These are phyloP conservation scores for Zootoca vivipara DNA, from an alignment of 2,113 vertebrate species.

Conservation along the genomic window DNA sequence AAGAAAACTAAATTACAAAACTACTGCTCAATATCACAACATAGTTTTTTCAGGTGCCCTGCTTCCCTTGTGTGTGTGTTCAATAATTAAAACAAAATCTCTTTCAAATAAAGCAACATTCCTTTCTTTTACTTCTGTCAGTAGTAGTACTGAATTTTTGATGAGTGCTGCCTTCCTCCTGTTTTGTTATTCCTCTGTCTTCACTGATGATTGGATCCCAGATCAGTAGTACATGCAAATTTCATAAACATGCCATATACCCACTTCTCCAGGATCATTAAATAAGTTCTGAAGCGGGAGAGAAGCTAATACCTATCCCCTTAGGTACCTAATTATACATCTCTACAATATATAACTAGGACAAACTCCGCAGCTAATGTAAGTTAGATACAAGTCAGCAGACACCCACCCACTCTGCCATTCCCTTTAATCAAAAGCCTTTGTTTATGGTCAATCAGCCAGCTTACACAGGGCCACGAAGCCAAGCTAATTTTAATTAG, in stretches of 20 bases:
- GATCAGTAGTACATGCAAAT: slow-evolving; percentile 15
- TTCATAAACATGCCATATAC: slow-evolving; percentile 34
- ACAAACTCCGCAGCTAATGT: slow-evolving; percentile 16
- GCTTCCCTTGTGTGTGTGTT: background rate
- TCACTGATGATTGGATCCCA: slow-evolving; percentile 7
- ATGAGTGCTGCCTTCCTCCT: background rate
- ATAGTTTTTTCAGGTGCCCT: background rate
- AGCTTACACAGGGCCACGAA: background rate
- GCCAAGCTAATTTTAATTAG: slow-evolving; percentile 40
- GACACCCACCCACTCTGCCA: background rate
- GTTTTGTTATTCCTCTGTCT: background rate
- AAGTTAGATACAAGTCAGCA: slow-evolving; percentile 20
- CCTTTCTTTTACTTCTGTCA: background rate
- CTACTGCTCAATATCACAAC: background rate
- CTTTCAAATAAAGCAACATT: background rate
- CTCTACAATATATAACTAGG: background rate
- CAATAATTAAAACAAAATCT: background rate
- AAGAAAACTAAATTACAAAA: background rate
- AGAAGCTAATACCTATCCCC: slow-evolving; percentile 12
- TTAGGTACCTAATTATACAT: slow-evolving; percentile 38
- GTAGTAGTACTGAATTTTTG: background rate
- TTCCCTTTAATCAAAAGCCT: slow-evolving; percentile 23
- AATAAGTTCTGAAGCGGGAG: slow-evolving; percentile 5
- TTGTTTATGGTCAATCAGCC: slow-evolving; percentile 20
- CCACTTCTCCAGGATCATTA: slow-evolving; percentile 39